These are phyloP conservation scores for Ibidorhyncha struthersii DNA, from an alignment of 2,113 vertebrate genomes.

Conservation along the genomic window DNA sequence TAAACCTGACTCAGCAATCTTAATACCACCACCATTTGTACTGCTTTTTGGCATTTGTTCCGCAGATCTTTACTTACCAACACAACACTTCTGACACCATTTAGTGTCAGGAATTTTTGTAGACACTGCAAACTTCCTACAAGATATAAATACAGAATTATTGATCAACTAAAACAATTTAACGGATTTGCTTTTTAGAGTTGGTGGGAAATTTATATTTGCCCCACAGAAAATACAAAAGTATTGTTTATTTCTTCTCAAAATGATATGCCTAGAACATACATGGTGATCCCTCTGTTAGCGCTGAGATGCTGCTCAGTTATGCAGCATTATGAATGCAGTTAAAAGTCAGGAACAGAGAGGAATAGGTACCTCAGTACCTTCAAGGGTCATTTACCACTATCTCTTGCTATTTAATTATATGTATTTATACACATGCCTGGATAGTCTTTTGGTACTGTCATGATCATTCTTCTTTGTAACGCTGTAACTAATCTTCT, in stretches of 20 bases:
- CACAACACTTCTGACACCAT: slow-evolving; percentile 97
- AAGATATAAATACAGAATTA: slow-evolving; percentile 60
- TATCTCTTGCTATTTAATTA: not conserved
- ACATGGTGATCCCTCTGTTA: not conserved
- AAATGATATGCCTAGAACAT: not conserved
- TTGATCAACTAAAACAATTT: not conserved
- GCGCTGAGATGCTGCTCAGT: not conserved
- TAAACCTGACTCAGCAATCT: not conserved
- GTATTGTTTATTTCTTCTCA: not conserved
- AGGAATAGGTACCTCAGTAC: not conserved
- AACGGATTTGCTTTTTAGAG: not conserved
- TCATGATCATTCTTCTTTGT: not conserved
- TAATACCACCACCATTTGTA: not conserved
- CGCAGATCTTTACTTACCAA: slow-evolving; percentile 83
- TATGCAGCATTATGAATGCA: not conserved
- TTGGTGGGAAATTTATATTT: not conserved
- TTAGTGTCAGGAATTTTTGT: slow-evolving; percentile 99
- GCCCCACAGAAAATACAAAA: not conserved
- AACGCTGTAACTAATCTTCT: not conserved
- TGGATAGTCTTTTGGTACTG: not conserved
- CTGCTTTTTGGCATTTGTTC: not conserved
- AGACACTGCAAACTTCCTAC: slow-evolving; percentile 95
- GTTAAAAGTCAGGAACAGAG: not conserved
- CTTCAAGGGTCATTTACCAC: not conserved
- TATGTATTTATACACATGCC: not conserved